These are phyloP conservation scores for Rhynchopsitta pachyrhyncha DNA, from an alignment of 2,113 vertebrate genomes.

Conservation along the genomic window DNA sequence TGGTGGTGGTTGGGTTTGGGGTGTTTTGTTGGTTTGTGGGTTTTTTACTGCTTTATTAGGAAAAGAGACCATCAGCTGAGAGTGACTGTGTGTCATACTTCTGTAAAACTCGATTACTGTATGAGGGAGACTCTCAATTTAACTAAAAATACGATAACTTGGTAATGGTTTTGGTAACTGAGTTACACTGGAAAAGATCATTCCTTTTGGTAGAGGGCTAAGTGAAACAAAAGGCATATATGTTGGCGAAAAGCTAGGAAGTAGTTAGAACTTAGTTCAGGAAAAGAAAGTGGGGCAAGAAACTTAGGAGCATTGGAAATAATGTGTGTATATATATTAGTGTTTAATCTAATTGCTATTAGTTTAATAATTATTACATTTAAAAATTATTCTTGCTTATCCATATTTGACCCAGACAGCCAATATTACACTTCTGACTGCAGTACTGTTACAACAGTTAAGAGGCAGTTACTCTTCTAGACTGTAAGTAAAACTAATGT, in stretches of 20 bases:
- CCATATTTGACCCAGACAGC: constrained; percentile 4
- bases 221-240: not conserved
- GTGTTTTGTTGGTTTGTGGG: fast-evolving
- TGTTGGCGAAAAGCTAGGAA: not conserved
- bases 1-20: not conserved
- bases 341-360: constrained; percentile 8
- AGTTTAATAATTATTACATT: constrained; percentile 13
- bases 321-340: not conserved
- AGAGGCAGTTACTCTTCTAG: not conserved
- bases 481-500: not conserved
- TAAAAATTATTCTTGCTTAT: not conserved
- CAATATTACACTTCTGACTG: constrained; percentile 17
- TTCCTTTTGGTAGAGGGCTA: not conserved
- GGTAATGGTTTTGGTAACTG: not conserved
- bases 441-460: not conserved
- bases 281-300: not conserved
- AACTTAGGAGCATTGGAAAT: not conserved
- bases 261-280: not conserved
- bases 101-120: not conserved
- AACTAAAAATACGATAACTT: not conserved
- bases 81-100: not conserved
- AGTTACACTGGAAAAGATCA: not conserved
- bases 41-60: not conserved
- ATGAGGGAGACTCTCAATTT: not conserved
- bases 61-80: not conserved